Evolutionary conservation across 92 coral and sea anemone species (phyloP).

Genomic region (Paramuricea clavata): DNA sequence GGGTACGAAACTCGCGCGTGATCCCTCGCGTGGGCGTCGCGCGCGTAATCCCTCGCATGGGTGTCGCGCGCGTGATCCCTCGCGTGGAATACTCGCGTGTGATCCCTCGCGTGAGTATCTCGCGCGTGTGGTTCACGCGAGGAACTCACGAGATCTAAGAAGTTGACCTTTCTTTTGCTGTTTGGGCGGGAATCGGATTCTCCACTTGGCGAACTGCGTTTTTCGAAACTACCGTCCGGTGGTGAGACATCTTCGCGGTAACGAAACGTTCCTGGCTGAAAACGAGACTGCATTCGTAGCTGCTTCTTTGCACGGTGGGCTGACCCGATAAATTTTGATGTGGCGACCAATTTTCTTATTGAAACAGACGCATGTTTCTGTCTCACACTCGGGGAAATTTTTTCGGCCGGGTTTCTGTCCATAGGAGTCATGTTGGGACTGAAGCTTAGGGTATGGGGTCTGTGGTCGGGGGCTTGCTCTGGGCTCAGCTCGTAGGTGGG

Average conservation of each 20-base stretch:
- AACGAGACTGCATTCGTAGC: slow-evolving; percentile 35
- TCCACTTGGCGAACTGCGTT: slow-evolving; percentile 7
- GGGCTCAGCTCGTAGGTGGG: background rate
- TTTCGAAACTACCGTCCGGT: slow-evolving; percentile 15
- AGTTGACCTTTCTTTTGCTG: slow-evolving; percentile 25
- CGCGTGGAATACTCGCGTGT: background rate
- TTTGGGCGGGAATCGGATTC: background rate
- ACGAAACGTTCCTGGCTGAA: slow-evolving; percentile 41
- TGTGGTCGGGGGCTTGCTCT: background rate
- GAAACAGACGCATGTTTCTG: background rate
- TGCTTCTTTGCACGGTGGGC: slow-evolving; percentile 35
- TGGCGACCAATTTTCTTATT: slow-evolving; percentile 18
- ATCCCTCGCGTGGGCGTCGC: background rate
- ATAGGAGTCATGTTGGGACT: background rate
- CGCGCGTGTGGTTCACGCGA: background rate
- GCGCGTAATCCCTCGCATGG: background rate
- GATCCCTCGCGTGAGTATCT: background rate
- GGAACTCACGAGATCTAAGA: slow-evolving; percentile 12
- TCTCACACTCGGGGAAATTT: background rate
- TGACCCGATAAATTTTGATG: slow-evolving; percentile 40
- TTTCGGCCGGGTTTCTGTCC: background rate
- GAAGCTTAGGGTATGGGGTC: background rate
- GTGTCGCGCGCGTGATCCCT: background rate
- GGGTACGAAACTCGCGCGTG: background rate
- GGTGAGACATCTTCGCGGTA: slow-evolving; percentile 6